Percentiles rank a stretch among this genome's conserved stretches.
Evolutionary conservation across 2,113 vertebrate genomes (phyloP).

Genomic region (Sciurus niger): DNA sequence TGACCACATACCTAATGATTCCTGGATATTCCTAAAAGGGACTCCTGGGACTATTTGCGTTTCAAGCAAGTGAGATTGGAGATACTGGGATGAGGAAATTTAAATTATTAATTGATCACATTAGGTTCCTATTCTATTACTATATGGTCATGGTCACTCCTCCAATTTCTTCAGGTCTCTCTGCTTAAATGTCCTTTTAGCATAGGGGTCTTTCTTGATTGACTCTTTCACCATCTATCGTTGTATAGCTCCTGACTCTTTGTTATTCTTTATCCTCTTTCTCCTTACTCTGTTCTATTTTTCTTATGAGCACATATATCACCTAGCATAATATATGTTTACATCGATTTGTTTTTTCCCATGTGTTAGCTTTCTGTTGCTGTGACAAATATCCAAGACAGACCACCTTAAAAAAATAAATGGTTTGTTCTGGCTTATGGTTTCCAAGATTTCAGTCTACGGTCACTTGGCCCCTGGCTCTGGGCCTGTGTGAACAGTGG

Average conservation of each 20-base stretch:
- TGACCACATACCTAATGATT: neutral
- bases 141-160: neutral
- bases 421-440: neutral
- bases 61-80: neutral
- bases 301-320: neutral
- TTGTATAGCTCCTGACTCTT: neutral
- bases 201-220: neutral
- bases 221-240: neutral
- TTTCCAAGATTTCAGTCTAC: neutral
- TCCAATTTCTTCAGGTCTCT: neutral
- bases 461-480: neutral
- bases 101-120: neutral
- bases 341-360: conserved; percentile 22
- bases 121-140: neutral
- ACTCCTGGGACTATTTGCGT: neutral
- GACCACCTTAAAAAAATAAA: neutral
- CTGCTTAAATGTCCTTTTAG: neutral
- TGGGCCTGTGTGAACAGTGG: neutral
- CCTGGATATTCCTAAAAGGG: neutral
- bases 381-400: neutral
- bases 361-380: neutral
- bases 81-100: neutral
- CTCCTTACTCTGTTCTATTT: neutral
- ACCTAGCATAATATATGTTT: neutral
- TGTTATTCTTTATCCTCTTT: neutral